A percentile compares a stretch with the other conserved stretches of the same genome.
Evolutionary conservation across 2,797 vertebrate species (phyloP).

Genomic region (Microctenopoma steveboyesi): DNA sequence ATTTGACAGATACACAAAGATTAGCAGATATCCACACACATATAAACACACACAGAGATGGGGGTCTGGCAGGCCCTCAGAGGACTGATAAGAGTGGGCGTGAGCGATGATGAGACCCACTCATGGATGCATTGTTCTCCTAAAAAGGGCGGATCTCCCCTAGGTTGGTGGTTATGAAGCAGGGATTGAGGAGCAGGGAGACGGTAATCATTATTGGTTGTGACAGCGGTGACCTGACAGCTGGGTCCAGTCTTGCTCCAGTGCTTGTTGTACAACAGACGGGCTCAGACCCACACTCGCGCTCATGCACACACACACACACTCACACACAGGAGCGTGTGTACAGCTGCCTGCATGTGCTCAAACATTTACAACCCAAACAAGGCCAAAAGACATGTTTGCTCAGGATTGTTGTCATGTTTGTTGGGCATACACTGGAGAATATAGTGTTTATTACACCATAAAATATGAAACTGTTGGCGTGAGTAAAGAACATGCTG

Average conservation of each 20-base stretch:
- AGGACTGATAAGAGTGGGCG: constrained; percentile 82
- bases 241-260: constrained; percentile 86
- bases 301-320: constrained; percentile 12
- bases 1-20: constrained; percentile 77
- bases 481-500: constrained; percentile 18
- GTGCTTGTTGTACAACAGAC: constrained; percentile 84
- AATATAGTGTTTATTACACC: constrained; percentile 41
- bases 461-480: constrained; percentile 40
- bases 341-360: constrained; percentile 17
- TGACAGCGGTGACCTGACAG: constrained; percentile 86
- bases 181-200: constrained; percentile 79
- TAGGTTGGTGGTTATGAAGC: constrained; percentile 79
- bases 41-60: constrained; percentile 54
- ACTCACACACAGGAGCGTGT: constrained; percentile 45
- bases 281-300: constrained; percentile 42
- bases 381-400: constrained; percentile 43
- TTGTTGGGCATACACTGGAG: constrained; percentile 23
- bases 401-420: constrained; percentile 45
- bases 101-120: constrained; percentile 83
- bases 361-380: constrained; percentile 41
- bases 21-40: constrained; percentile 72
- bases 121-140: constrained; percentile 82
- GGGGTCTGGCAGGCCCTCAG: constrained; percentile 71
- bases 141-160: constrained; percentile 80
- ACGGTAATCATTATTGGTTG: constrained; percentile 86